Evolutionary conservation across 2,888 invertebrate genomes (phyloP).

Genomic region (Drosophila rellima): DNA sequence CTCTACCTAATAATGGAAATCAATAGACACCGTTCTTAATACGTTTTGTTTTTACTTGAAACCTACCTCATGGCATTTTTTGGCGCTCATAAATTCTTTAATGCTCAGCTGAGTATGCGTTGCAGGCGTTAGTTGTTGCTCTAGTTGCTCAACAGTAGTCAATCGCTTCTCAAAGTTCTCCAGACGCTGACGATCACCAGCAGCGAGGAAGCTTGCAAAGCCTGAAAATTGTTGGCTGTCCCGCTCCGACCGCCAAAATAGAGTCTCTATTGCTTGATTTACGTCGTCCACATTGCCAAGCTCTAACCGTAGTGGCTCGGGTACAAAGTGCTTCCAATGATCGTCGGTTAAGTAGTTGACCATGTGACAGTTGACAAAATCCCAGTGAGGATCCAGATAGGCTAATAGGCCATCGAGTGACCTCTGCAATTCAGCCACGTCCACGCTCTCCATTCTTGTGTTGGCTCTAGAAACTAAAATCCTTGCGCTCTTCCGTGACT

Average conservation of each 20-base stretch:
- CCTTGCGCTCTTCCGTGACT: slow-evolving; percentile 54
- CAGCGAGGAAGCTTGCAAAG: slow-evolving; percentile 60
- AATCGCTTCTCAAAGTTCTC: slow-evolving; percentile 56
- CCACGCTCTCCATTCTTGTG: slow-evolving; percentile 46
- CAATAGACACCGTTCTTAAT: background rate
- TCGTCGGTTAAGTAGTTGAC: slow-evolving; percentile 90
- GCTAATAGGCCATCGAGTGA: slow-evolving; percentile 87
- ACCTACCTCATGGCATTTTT: slow-evolving; percentile 92
- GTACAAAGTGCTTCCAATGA: slow-evolving; percentile 89
- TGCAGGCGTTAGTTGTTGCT: slow-evolving; percentile 57
- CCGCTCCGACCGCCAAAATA: slow-evolving; percentile 86
- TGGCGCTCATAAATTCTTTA: slow-evolving; percentile 91
- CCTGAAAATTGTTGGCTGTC: slow-evolving; percentile 41
- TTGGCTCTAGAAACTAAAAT: slow-evolving; percentile 68
- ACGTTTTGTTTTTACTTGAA: background rate
- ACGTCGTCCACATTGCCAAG: slow-evolving; percentile 85
- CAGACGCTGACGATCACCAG: slow-evolving; percentile 61
- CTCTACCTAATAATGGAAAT: slow-evolving; percentile 87
- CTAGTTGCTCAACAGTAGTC: slow-evolving; percentile 83
- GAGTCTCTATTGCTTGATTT: slow-evolving; percentile 85
- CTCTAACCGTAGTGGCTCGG: slow-evolving; percentile 87
- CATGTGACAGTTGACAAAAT: slow-evolving; percentile 92
- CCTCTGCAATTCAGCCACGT: slow-evolving; percentile 72
- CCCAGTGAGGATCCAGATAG: slow-evolving; percentile 88
- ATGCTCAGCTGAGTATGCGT: slow-evolving; percentile 81